These are phyloP conservation scores for Nyctereutes procyonoides DNA, from an alignment of 2,113 vertebrate species.

Conservation along the genomic window DNA sequence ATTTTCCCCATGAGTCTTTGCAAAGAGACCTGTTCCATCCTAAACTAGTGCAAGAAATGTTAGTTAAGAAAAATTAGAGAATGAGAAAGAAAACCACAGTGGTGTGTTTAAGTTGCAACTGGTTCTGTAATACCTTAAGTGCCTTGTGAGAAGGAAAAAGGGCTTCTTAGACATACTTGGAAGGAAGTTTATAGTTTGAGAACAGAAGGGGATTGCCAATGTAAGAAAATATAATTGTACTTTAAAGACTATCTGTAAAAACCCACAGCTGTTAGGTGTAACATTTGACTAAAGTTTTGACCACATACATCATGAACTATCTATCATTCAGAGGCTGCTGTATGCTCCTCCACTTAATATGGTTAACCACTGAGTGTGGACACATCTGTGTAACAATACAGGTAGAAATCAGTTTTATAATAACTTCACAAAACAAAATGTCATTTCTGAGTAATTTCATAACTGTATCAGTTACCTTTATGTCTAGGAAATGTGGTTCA, in stretches of 20 bases:
- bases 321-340: neutral
- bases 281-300: neutral
- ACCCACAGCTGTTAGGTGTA: neutral
- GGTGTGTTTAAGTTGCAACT: conserved; percentile 51
- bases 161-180: neutral
- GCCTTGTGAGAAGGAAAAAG: neutral
- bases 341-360: neutral
- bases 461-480: neutral
- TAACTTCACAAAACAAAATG: conserved; percentile 28
- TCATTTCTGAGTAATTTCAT: neutral
- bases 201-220: neutral
- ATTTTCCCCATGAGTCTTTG: conserved; percentile 59
- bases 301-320: neutral
- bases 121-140: conserved; percentile 34
- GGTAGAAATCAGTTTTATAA: neutral
- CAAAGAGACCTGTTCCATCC: conserved; percentile 68
- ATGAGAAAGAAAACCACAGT: conserved; percentile 62
- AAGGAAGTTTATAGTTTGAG: neutral
- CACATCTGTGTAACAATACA: neutral
- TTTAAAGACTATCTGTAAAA: neutral
- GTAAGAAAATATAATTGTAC: neutral
- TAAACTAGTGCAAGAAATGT: conserved; percentile 64
- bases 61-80: conserved; percentile 79
- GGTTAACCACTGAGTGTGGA: neutral
- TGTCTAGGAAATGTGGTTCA: neutral